phyloP scores from a whole-genome alignment of 1,140 invertebrate species.

The Cyrtorhinus lividipennis region DNA sequence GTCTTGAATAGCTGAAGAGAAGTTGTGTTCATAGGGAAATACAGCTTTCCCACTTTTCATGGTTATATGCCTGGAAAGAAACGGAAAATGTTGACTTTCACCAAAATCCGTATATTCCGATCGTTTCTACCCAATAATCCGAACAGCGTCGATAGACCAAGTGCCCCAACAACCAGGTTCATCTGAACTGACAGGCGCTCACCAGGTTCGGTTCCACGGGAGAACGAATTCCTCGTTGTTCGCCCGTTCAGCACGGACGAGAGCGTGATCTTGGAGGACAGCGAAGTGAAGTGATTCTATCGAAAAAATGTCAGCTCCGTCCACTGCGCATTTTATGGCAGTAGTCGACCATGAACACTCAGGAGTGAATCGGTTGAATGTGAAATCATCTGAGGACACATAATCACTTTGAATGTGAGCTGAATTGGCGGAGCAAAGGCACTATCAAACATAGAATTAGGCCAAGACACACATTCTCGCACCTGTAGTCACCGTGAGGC shows the following conservation, averaged over 20 bases:
- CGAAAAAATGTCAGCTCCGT: conserved; percentile 58
- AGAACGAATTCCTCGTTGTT: conserved; percentile 55
- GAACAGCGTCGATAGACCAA: too few relatives aligned
- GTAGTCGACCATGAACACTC: conserved; percentile 22
- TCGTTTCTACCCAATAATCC: too few relatives aligned
- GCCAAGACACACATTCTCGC: too few relatives aligned
- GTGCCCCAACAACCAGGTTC: too few relatives aligned
- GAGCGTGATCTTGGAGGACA: conserved; percentile 37
- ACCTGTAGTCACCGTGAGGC: conserved; percentile 41
- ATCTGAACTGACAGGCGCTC: too few relatives aligned
- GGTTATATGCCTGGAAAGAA: conserved; percentile 34
- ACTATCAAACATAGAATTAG: neutral
- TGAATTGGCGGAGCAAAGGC: neutral
- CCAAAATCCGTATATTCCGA: neutral
- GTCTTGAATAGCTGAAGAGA: conserved; percentile 82
- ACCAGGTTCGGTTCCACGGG: conserved; percentile 57
- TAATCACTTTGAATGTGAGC: neutral
- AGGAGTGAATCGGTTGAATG: conserved; percentile 14
- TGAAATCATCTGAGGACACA: conserved; percentile 20
- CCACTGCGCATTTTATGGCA: conserved; percentile 41
- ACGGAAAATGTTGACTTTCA: neutral
- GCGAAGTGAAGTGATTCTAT: conserved; percentile 44
- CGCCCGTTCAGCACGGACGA: conserved; percentile 48
- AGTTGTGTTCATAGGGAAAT: conserved; percentile 88
- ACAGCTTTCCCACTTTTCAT: conserved; percentile 56